Percentiles rank a stretch among this genome's conserved stretches.
Conservation (phyloP, 2,797 vertebrate genomes). For the Rhynchonycteris naso region DNA sequence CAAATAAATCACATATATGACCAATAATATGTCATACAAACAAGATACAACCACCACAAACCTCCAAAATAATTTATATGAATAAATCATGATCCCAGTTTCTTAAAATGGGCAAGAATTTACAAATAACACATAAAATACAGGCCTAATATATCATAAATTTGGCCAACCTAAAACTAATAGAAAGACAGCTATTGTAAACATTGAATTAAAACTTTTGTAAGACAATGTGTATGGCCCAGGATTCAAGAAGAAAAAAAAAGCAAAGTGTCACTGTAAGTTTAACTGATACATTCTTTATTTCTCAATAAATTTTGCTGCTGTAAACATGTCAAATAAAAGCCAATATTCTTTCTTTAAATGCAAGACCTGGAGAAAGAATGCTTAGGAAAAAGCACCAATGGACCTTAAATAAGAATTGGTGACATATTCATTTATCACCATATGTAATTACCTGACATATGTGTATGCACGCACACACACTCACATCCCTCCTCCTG, state of each 20-base stretch:
- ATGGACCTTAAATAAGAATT: conserved; percentile 20
- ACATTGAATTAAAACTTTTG: conserved; percentile 42
- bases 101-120: conserved; percentile 61
- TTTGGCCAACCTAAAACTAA: conserved; percentile 44
- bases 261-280: conserved; percentile 45
- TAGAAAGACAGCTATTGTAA: conserved; percentile 59
- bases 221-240: background rate
- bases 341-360: conserved; percentile 51
- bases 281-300: conserved; percentile 41
- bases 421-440: background rate
- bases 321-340: conserved; percentile 57
- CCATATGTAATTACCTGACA: background rate
- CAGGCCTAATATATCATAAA: conserved; percentile 54
- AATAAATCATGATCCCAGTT: conserved; percentile 58
- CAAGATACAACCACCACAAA: conserved; percentile 66
- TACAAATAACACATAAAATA: conserved; percentile 70
- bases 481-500: background rate
- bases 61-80: conserved; percentile 67
- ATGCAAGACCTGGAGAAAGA: conserved; percentile 27
- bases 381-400: conserved; percentile 4
- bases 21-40: conserved; percentile 68
- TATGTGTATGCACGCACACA: background rate
- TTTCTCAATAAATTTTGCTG: conserved; percentile 42
- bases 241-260: conserved; percentile 55
- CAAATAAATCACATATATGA: conserved; percentile 75